Percentiles rank a stretch among this genome's conserved stretches.
phyloP scores from a whole-genome alignment of 2,113 vertebrate species.

The Hiodon alosoides region DNA sequence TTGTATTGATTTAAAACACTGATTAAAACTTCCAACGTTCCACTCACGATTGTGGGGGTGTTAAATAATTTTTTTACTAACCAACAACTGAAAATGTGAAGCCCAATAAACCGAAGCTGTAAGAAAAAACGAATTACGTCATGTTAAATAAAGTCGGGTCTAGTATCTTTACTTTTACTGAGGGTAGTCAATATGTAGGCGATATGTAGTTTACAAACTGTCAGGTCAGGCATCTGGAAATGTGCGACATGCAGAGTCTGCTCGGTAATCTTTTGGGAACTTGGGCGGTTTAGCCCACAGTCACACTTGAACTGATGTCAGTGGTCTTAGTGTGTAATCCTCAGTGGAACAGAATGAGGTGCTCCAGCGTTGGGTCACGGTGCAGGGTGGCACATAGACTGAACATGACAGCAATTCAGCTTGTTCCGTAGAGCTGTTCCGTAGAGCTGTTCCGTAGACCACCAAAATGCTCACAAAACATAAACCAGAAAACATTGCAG shows the following conservation, averaged over 20 bases:
- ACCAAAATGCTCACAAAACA: conserved; percentile 14
- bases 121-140: background rate
- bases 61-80: too few species aligned
- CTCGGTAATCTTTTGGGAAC: conserved; percentile 6
- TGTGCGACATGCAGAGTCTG: conserved; percentile 1
- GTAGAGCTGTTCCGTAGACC: too few species aligned
- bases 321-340: background rate
- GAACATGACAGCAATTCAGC: background rate
- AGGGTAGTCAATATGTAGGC: background rate
- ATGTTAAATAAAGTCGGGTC: background rate
- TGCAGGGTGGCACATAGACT: background rate
- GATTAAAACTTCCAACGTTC: background rate
- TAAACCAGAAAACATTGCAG: conserved; percentile 28
- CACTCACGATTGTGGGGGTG: background rate
- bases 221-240: background rate
- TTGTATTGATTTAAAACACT: background rate
- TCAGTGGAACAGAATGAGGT: background rate
- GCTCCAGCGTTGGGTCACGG: background rate
- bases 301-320: conserved; percentile 12
- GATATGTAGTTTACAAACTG: conserved; percentile 15
- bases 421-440: too few species aligned
- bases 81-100: too few species aligned
- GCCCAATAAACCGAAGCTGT: too few species aligned
- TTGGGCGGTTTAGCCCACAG: background rate
- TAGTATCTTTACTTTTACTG: background rate